Base-by-base conservation (phyloP, 2,888 invertebrate species). In the Drepanosiphum platanoidis region DNA sequence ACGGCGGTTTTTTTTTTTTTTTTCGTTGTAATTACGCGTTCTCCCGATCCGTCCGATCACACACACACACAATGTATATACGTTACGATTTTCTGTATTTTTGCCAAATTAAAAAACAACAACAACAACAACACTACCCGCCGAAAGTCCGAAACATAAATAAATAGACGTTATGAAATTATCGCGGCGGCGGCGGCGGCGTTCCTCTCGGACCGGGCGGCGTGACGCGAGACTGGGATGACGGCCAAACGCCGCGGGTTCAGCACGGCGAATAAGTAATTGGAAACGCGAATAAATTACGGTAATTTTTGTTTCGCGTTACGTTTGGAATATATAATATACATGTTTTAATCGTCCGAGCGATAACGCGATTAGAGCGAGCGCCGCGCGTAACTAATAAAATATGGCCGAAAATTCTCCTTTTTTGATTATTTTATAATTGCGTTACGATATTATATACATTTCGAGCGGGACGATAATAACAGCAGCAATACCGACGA, bases 401-500 rank as follows among this genome's bases (percentile, higher is more conserved):
- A 71, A 68, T 34, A 79, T 30, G 32, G 18, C 70, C 52, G 22
- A n/a, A 4, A 27, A 18, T 52, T 70, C 46, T 22, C 61, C 8
- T 71, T 71, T 81, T 81, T 81, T 81, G 81, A 81, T 81, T 81
- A 81, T 61, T 58, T 81, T 81, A 71, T 81, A 81, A 81, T 81
- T 71, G 39, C 39, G 39, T 81, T 61, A 70, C 22, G 70, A 52
- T 52, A 52, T 42, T 11, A 1, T 13, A 42, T 52, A 22, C 27
- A 27, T 1, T 30, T 11, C 13, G 64, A 11, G 11, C 30, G 27
- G 11, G 9, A 9, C 61, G 27, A n/a, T n/a, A n/a, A n/a, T n/a
- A n/a, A n/a, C 61, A n/a, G 7, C 5, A n/a, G 27, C 18, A n/a
- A n/a, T n/a, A n/a, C n/a, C 15, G 61, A 11, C 9, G 8, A 64